Conservation (phyloP, 2,797 vertebrate genomes). For the Tokudaia muenninki region DNA sequence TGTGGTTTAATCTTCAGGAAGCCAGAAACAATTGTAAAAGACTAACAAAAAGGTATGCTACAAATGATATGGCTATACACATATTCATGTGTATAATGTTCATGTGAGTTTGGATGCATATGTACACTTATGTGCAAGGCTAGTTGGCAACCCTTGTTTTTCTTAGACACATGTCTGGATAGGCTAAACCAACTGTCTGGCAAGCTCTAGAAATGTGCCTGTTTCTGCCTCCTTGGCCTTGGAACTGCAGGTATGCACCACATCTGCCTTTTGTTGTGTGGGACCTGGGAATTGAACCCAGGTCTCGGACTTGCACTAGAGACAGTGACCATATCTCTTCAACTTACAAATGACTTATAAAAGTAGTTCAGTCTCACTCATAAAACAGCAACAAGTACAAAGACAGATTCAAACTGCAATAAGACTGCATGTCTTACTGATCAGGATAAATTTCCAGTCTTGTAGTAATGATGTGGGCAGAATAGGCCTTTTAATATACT, state of each 20-base stretch:
- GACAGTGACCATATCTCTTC: neutral
- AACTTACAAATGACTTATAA: neutral
- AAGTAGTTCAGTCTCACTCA: neutral
- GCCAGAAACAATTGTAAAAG: neutral
- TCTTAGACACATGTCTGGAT: neutral
- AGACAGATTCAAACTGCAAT: slow-evolving; percentile 24
- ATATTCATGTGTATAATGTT: neutral
- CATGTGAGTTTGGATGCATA: neutral
- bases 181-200: neutral
- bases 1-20: neutral
- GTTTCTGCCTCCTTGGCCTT: neutral
- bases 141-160: neutral
- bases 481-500: neutral
- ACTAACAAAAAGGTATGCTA: neutral
- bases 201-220: neutral
- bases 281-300: neutral
- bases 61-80: neutral
- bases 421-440: neutral
- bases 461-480: neutral
- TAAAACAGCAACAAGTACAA: neutral
- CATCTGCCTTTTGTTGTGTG: neutral
- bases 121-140: neutral
- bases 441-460: neutral
- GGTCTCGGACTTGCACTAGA: neutral
- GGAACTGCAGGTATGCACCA: neutral